Percentiles rank a stretch among this genome's conserved stretches.
Evolutionary conservation across 2,113 vertebrate genomes (phyloP).

Genomic region (Notiomystis cincta): DNA sequence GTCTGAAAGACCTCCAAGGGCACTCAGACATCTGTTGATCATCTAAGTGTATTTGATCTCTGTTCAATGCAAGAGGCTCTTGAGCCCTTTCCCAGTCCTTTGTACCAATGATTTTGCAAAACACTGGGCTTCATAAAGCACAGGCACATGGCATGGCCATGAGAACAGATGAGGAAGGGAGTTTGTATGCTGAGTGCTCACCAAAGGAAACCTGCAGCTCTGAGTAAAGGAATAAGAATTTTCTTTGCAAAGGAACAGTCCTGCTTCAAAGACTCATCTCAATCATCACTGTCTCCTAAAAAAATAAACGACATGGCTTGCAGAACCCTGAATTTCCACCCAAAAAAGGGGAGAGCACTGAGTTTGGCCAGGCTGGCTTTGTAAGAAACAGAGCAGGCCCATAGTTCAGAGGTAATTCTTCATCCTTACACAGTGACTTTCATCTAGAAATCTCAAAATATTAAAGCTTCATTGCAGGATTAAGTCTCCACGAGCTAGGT

Average conservation of each 20-base stretch:
- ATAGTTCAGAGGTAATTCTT: background rate
- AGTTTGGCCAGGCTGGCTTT: background rate
- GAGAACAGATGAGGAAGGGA: background rate
- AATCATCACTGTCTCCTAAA: background rate
- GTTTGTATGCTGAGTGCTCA: background rate
- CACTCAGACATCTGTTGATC: constrained; percentile 33
- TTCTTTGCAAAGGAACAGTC: background rate
- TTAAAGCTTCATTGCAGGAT: background rate
- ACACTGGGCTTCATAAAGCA: background rate
- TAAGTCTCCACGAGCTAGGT: background rate
- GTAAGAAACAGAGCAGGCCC: background rate
- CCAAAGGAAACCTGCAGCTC: background rate
- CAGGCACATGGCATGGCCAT: background rate
- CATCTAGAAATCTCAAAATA: background rate
- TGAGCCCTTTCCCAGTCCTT: constrained; percentile 1
- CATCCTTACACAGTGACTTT: background rate
- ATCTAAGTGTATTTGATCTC: constrained; percentile 27
- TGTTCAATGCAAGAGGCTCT: background rate
- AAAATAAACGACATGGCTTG: background rate
- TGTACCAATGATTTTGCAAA: background rate
- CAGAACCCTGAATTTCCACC: background rate
- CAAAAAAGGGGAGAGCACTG: background rate
- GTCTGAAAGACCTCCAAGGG: background rate
- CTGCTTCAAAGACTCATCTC: background rate
- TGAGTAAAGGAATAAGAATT: background rate